Conservation (phyloP, 2,113 vertebrate species). For the Holacanthus passer region DNA sequence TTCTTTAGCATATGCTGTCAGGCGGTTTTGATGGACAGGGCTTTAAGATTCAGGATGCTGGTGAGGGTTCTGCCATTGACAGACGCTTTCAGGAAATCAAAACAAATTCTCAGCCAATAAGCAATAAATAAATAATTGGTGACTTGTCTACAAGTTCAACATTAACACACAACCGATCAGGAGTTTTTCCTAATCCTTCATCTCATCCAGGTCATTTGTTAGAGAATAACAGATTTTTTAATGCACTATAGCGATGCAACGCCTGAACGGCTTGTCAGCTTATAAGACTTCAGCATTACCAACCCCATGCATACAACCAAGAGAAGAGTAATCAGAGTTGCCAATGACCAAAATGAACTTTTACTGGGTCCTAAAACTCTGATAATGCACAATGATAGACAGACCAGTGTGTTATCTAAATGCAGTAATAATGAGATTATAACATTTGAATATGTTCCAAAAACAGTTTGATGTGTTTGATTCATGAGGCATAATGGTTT, state of each 20-base stretch:
- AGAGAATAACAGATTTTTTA: neutral
- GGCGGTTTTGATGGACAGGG: neutral
- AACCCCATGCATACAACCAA: neutral
- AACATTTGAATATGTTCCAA: constrained; percentile 7
- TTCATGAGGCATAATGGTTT: constrained; percentile 29
- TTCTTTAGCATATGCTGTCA: neutral
- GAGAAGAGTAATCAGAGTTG: neutral
- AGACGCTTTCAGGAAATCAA: neutral
- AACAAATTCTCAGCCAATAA: neutral
- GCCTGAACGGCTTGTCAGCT: constrained; percentile 13
- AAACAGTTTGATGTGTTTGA: constrained; percentile 8
- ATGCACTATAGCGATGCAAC: neutral
- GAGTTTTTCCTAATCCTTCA: neutral
- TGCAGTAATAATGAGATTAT: constrained; percentile 11
- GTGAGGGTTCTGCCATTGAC: neutral
- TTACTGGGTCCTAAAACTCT: constrained; percentile 15
- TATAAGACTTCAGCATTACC: neutral
- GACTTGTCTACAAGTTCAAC: neutral
- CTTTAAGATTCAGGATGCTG: neutral
- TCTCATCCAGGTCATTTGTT: neutral
- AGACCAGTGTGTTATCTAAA: constrained; percentile 14
- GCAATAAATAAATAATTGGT: neutral
- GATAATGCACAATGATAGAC: neutral
- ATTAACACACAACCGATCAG: neutral
- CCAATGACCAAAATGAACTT: constrained; percentile 30